Evolutionary conservation across 2,888 invertebrate genomes (phyloP), one percentile per base, ranked within the genome.

Genomic region (Blastobasis lacticolella): DNA sequence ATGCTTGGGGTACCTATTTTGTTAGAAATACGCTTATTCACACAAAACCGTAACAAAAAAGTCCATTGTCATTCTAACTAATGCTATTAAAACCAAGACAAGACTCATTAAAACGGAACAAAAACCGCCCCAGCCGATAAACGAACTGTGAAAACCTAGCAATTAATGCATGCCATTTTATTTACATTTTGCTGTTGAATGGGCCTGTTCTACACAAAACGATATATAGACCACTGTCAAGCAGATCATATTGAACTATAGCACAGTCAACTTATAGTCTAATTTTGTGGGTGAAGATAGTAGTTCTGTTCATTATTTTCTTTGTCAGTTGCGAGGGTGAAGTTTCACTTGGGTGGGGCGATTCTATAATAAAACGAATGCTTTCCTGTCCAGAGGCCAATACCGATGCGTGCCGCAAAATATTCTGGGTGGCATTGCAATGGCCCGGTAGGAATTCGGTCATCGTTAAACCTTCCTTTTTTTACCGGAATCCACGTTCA

Each of bases 351-450:
- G 75, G 75, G 76, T 69, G 69, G 70, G 73, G 76, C 69, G 72
- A 69, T 76, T 76, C 67, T 76, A 71, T 75, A 75, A 79, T 81
- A 81, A 83, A 82, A 80, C 61, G 71, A 78, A 80, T 71, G 72
- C 64, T 77, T 81, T 79, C 75, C 77, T 71, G 64, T 69, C 69
- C 79, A 72, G 71, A 71, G 67, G 71, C 71, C 68, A 63, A 78
- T 72, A 66, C 66, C 62, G 60, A 64, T 69, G 71, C 66, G 71
- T 72, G 68, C 64, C 65, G 62, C 60, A 64, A 69, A 53, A 51
- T 51, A 66, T 66, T 69, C 70, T 44, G 54, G 59, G 52, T 52
- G 23, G 23, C 23, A 23, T 23, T 57, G 57, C 55, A 60, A 54
- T 58, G 23, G 23, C 54, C 40, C 57, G 52, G 52, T 49, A 53